These are phyloP conservation scores for Anguilla japonica DNA, from an alignment of 2,113 vertebrate species.

Conservation along the genomic window DNA sequence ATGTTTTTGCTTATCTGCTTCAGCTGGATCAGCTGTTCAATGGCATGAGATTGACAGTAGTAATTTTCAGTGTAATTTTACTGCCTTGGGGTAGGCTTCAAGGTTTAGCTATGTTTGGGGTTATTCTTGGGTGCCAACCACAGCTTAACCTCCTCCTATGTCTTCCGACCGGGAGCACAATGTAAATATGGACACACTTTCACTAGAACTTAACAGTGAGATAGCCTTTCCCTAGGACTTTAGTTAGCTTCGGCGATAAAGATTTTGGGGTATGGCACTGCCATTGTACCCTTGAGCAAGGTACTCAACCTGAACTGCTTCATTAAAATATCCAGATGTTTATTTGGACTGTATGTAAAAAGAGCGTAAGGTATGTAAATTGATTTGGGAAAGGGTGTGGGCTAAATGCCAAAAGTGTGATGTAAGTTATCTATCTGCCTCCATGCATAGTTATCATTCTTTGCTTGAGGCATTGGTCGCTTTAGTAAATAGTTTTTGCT, in stretches of 20 bases:
- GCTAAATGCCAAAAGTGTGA: background rate
- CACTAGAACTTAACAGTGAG: background rate
- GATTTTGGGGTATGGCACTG: no score
- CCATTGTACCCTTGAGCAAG: no score
- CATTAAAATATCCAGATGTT: no score
- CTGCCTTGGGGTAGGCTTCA: background rate
- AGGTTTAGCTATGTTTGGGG: background rate
- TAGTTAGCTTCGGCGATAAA: no score
- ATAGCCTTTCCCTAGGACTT: background rate
- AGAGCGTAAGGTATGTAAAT: no score
- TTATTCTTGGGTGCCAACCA: background rate
- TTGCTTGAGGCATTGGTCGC: background rate
- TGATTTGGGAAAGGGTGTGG: no score
- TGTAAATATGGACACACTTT: background rate
- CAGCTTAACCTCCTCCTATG: background rate
- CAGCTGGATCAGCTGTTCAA: background rate
- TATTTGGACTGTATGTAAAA: no score
- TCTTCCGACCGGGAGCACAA: background rate
- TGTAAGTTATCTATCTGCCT: background rate
- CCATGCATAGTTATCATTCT: background rate
- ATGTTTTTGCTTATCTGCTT: background rate
- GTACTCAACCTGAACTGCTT: no score
- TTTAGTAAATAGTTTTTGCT: background rate
- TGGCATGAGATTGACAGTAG: background rate
- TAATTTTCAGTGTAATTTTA: background rate